Conservation (phyloP, 23 tunicate species). For the Trididemnum clinides region DNA sequence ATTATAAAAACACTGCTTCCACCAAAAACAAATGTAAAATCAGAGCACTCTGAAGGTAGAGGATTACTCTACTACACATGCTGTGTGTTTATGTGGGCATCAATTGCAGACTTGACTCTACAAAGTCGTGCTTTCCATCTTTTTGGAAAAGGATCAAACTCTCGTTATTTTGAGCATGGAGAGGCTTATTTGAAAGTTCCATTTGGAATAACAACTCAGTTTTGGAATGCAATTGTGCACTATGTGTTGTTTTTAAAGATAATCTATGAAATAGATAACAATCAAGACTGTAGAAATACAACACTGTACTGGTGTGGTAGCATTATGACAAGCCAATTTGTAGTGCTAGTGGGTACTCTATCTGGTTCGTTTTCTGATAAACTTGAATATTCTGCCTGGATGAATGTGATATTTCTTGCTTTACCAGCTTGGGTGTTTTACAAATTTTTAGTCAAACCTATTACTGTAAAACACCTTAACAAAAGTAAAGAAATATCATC, state of each 20-base stretch:
- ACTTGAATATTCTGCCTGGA: conserved; percentile 42
- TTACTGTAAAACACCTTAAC: too few relatives aligned
- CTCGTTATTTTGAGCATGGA: conserved; percentile 51
- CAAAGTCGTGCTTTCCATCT: conserved; percentile 24
- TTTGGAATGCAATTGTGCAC: conserved; percentile 70
- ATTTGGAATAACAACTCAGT: conserved; percentile 44
- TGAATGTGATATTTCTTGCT: conserved; percentile 49
- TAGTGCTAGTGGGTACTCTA: conserved; percentile 43
- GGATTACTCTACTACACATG: conserved; percentile 73
- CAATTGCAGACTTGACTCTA: conserved; percentile 42
- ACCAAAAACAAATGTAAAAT: not conserved
- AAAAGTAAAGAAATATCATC: too few relatives aligned
- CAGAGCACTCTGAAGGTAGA: too few relatives aligned
- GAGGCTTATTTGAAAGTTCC: conserved; percentile 58
- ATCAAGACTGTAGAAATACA: conserved; percentile 30
- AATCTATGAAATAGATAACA: conserved; percentile 65
- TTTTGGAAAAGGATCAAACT: conserved; percentile 20
- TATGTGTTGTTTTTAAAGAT: conserved; percentile 43
- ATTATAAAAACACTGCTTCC: not conserved
- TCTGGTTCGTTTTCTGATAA: conserved; percentile 46
- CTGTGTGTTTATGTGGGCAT: conserved; percentile 76
- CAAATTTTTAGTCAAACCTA: not conserved
- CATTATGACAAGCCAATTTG: conserved; percentile 60
- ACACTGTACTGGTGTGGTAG: conserved; percentile 74
- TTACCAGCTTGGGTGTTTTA: conserved; percentile 55